Conservation (phyloP, 2,888 invertebrate genomes). For the Trachelus tabidus region DNA sequence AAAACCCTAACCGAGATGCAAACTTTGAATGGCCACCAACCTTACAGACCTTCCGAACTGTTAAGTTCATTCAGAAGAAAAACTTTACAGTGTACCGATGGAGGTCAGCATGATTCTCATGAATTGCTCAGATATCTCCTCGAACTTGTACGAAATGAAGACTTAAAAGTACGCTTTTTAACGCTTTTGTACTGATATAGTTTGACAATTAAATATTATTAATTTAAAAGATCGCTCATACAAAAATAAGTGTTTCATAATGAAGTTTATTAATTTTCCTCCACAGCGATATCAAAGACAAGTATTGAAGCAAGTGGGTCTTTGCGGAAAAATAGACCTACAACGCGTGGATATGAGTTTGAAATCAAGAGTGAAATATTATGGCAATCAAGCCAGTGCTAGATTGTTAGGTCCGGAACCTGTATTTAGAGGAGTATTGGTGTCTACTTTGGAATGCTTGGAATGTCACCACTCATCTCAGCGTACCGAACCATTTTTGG, state of each 20-base stretch:
- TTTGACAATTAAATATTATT: not conserved
- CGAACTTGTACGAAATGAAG: constrained; percentile 84
- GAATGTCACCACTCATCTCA: constrained; percentile 90
- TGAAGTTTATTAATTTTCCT: constrained; percentile 27
- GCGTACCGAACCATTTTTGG: constrained; percentile 92
- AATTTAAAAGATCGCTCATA: not conserved
- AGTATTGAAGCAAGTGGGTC: constrained; percentile 81
- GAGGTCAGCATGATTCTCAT: constrained; percentile 97
- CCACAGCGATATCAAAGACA: constrained; percentile 82
- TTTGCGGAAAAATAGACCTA: constrained; percentile 79
- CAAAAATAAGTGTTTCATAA: not conserved
- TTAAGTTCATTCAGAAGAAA: constrained; percentile 75
- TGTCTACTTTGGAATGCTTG: constrained; percentile 90
- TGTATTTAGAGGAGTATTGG: constrained; percentile 92
- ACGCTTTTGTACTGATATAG: not conserved
- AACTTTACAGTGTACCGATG: constrained; percentile 89
- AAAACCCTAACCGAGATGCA: constrained; percentile 79
- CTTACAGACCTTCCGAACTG: constrained; percentile 75
- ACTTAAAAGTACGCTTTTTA: constrained; percentile 63
- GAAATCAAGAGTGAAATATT: constrained; percentile 83
- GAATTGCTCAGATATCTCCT: constrained; percentile 91
- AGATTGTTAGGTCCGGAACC: constrained; percentile 85
- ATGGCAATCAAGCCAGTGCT: constrained; percentile 84
- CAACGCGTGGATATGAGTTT: constrained; percentile 81
- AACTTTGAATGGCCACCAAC: constrained; percentile 72